Base-by-base conservation (phyloP, 2,797 vertebrate genomes). In the Rhinichthys osculus region DNA sequence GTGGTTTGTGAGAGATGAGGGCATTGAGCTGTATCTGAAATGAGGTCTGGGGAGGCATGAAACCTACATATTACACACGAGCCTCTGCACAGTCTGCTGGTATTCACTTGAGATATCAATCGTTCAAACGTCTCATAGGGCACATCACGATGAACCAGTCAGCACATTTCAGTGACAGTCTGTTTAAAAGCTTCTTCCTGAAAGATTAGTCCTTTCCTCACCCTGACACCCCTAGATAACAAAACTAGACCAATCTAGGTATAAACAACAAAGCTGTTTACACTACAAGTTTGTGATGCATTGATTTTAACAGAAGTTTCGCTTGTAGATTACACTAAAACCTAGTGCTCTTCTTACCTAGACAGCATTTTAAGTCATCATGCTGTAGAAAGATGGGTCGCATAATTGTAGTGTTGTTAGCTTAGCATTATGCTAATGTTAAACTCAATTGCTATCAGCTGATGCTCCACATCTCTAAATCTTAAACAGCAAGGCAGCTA, bases 11-110 rank as follows among this genome's bases (percentile, higher is more conserved):
- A 54, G 21, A 84, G 82, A 81, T 38, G 38, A 81, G 44, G 30
- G 23, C 44, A 81, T 78, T 27, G 57, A 77, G 27, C 17, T 64
- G 27, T 19, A 74, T 76, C 72, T 76, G 4, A 30, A 85, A 81
- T 62, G n/a, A 78, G 66, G 62, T 52, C 52, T 64, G n/a, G 35
- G 59, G 78, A 89, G 73, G 62, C 73, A 79, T 70, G 50, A 84
- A 76, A 79, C 67, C 16, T 33, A 79, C 85, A 85, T 80, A 83
- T 83, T 81, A 66, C 73, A 47, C 81, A 88, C 77, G 1, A 83
- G 85, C 38, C 72, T 86, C 70, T 4, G 54, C 72, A 38, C 38
- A 67, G 81, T 67, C 79, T 72, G 85, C 62, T 35, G 71, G 33
- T 67, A 54, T 89, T 86, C 84, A 78, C 23, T 35, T 62, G 84